A percentile compares a stretch with the other conserved stretches of the same genome.
Conservation (phyloP, 2,888 invertebrate genomes). For the Crossocerus cetratus region DNA sequence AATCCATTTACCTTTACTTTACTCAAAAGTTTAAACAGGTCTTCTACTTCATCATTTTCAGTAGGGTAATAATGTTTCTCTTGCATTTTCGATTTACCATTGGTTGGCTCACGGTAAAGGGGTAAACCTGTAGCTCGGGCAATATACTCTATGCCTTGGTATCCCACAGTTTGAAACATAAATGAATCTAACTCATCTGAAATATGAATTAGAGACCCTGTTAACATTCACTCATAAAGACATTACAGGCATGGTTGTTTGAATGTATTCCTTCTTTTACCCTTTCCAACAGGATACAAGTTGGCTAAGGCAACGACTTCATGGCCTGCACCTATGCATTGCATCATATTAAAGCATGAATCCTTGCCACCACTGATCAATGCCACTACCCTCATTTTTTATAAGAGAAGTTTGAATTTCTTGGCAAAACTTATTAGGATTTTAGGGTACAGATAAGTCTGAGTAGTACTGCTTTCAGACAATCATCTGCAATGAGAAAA, state of each 20-base stretch:
- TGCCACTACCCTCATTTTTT: slow-evolving; percentile 90
- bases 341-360: slow-evolving; percentile 99
- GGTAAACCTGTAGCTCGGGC: slow-evolving; percentile 97
- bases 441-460: slow-evolving; percentile 49
- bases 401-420: slow-evolving; percentile 43
- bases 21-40: slow-evolving; percentile 90
- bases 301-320: slow-evolving; percentile 97
- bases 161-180: slow-evolving; percentile 99
- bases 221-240: not conserved
- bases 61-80: slow-evolving; percentile 89
- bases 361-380: slow-evolving; percentile 99
- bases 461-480: slow-evolving; percentile 57
- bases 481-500: slow-evolving; percentile 66
- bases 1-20: slow-evolving; percentile 82
- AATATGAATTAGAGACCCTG: slow-evolving; percentile 54
- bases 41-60: slow-evolving; percentile 97
- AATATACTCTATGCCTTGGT: slow-evolving; percentile 94
- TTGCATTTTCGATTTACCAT: slow-evolving; percentile 89
- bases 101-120: slow-evolving; percentile 89
- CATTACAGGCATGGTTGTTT: not conserved
- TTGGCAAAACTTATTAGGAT: slow-evolving; percentile 49
- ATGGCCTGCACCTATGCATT: slow-evolving; percentile 97
- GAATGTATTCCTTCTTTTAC: slow-evolving; percentile 75
- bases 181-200: slow-evolving; percentile 95
- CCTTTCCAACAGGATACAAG: slow-evolving; percentile 90